Base-by-base conservation (phyloP, 2,888 invertebrate species). In the Vannuccia rotundouncinata region DNA sequence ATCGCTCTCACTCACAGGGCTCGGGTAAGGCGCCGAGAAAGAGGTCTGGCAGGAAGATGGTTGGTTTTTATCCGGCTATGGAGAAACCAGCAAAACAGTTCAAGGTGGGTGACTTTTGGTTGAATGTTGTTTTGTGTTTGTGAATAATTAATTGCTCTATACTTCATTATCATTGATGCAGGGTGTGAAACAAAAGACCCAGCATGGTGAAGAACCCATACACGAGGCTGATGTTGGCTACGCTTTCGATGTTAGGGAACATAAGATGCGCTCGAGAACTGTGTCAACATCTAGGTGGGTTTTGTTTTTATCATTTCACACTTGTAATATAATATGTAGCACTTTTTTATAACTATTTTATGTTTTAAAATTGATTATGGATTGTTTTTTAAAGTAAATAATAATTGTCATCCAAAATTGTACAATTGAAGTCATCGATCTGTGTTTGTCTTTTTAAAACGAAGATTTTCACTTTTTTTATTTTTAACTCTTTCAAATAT, bases 201-300 rank as follows among this genome's bases (percentile, higher is more conserved):
- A 17, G 5, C 45, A 76, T n/a, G 76, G 76, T 76, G 76, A 29
- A 76, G 17, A 76, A n/a, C n/a, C 29, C 17, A 27, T 31, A 5
- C 45, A 31, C 22, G 77, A 77, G 59, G 45, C 77, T 13, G 31
- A 77, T 77, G 77, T 77, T 45, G 77, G 77, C 1, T 77, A 5
- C 45, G 77, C 77, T 17, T 77, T 77, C 22, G 59, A 77, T 59
- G 27, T 27, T 2, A 1, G 31, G 5, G 45, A 77, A 22, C 31
- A 77, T 45, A n/a, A 31, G 17, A 45, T 45, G 27, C 31, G 77
- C 10, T 77, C 77, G 5, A 25, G 77, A 77, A 77, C 77, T 45
- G 59, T 27, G 2, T 77, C 77, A 5, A 27, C 77, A 1, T 77
- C 77, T 13, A 75, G 75, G 75, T 75, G n/a, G 31, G 75, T 75